Evolutionary conservation across 2,797 vertebrate species (phyloP).

Genomic region (Rhyacichthys aspro): DNA sequence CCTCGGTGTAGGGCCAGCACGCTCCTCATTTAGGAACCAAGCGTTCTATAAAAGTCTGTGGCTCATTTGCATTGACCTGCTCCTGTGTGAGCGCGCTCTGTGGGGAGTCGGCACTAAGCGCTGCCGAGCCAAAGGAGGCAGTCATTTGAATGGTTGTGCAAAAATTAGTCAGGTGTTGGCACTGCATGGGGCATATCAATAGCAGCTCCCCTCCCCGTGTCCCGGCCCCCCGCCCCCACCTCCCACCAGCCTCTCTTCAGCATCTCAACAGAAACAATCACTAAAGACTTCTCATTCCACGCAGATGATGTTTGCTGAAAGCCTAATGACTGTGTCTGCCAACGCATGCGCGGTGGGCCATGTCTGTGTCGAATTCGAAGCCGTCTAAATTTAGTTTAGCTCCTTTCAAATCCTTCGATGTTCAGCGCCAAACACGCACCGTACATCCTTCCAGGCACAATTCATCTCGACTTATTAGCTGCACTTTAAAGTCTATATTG

Average conservation of each 20-base stretch:
- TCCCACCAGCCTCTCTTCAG: slow-evolving; percentile 33
- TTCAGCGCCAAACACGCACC: slow-evolving; percentile 6
- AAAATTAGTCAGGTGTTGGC: slow-evolving; percentile 78
- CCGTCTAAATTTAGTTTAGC: slow-evolving; percentile 63
- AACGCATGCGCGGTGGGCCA: slow-evolving; percentile 26
- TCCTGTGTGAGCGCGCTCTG: slow-evolving; percentile 50
- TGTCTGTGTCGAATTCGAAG: slow-evolving; percentile 51
- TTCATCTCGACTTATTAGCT: slow-evolving; percentile 42
- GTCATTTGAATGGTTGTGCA: slow-evolving; percentile 67
- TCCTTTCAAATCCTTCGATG: slow-evolving; percentile 28
- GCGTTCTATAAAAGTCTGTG: slow-evolving; percentile 54
- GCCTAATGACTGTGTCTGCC: slow-evolving; percentile 51
- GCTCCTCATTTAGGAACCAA: slow-evolving; percentile 40
- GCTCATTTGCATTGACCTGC: slow-evolving; percentile 73
- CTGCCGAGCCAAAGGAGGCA: slow-evolving; percentile 61
- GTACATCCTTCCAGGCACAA: slow-evolving; percentile 32
- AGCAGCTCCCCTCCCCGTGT: slow-evolving; percentile 9
- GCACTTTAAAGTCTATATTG: slow-evolving; percentile 22
- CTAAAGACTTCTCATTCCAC: slow-evolving; percentile 64
- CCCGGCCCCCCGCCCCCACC: slow-evolving; percentile 23
- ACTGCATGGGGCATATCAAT: slow-evolving; percentile 71
- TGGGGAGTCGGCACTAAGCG: slow-evolving; percentile 61
- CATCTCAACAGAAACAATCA: slow-evolving; percentile 63
- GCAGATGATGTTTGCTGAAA: slow-evolving; percentile 67
- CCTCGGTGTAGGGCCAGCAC: slow-evolving; percentile 5